A percentile compares a stretch with the other conserved stretches of the same genome.
These are phyloP conservation scores for Hymenopus coronatus DNA, from an alignment of 2,888 invertebrate genomes.

Conservation along the genomic window DNA sequence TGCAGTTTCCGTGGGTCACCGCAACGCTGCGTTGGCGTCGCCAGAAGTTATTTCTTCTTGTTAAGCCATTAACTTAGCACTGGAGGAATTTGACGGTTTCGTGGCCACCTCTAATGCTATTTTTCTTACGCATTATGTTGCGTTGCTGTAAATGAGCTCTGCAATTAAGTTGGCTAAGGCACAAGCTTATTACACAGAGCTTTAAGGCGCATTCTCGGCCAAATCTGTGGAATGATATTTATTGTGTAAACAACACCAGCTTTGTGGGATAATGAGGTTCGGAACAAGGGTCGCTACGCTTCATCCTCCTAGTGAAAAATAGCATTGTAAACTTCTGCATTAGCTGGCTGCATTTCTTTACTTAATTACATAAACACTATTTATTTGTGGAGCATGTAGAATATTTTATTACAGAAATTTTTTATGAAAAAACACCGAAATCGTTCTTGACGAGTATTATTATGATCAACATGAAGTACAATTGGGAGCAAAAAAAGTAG, in stretches of 20 bases:
- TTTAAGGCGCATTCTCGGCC: not conserved
- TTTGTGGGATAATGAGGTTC: too few relatives aligned
- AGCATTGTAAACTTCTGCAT: too few relatives aligned
- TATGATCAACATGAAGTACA: too few relatives aligned
- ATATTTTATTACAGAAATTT: too few relatives aligned
- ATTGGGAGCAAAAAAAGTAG: too few relatives aligned
- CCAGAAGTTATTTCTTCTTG: not conserved
- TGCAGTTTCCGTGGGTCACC: not conserved
- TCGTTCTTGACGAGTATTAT: too few relatives aligned
- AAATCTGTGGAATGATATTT: not conserved
- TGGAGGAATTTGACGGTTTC: not conserved
- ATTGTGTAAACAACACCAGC: not conserved
- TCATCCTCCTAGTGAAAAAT: too few relatives aligned
- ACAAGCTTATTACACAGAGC: not conserved
- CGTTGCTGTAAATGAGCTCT: not conserved
- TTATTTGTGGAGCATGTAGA: too few relatives aligned
- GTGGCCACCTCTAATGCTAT: not conserved
- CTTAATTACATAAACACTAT: too few relatives aligned
- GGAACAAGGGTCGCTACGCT: too few relatives aligned
- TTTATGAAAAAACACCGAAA: too few relatives aligned
- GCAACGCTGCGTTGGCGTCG: not conserved
- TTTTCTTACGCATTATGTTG: not conserved
- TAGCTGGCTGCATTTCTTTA: too few relatives aligned
- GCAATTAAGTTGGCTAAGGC: not conserved
- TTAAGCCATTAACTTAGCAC: not conserved